These are phyloP conservation scores for Geotrypetes seraphini DNA, from an alignment of 2,797 vertebrate genomes.

Conservation along the genomic window DNA sequence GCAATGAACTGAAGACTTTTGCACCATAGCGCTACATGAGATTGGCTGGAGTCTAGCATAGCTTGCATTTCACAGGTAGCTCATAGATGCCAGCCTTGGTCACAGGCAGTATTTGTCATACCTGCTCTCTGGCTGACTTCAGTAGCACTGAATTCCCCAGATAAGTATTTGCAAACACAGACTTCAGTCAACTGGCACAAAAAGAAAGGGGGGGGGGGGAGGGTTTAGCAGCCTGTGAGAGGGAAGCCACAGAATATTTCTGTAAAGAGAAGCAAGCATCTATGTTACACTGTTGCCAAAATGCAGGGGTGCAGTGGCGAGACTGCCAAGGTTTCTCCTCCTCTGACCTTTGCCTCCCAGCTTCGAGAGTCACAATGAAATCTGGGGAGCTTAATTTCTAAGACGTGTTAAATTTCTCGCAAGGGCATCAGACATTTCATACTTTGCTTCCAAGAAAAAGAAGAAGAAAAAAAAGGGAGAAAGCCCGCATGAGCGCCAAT, in stretches of 20 bases:
- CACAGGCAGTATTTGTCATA: conserved; percentile 26
- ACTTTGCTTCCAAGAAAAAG: no score
- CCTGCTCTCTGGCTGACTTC: conserved; percentile 34
- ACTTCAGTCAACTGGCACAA: conserved; percentile 50
- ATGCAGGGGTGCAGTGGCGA: not conserved
- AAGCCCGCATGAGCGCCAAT: no score
- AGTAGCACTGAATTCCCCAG: conserved; percentile 25
- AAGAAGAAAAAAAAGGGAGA: no score
- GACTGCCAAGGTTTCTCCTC: conserved; percentile 4
- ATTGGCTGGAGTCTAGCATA: no score
- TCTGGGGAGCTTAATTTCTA: no score
- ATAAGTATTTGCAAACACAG: conserved; percentile 48
- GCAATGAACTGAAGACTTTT: no score
- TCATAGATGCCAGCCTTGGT: not conserved
- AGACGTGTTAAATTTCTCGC: no score
- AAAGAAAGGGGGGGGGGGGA: conserved; percentile 48
- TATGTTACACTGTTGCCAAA: no score
- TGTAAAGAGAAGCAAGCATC: not conserved
- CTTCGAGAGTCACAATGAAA: not conserved
- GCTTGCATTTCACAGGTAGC: conserved; percentile 5
- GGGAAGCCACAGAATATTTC: conserved; percentile 11
- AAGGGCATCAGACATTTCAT: no score
- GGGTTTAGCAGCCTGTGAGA: conserved; percentile 38
- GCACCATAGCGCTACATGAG: no score
- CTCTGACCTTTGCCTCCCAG: not conserved